Percentiles rank a stretch among this genome's conserved stretches.
Evolutionary conservation across 2,888 invertebrate species (phyloP).

Genomic region (Pycnomerus fuliginosus): DNA sequence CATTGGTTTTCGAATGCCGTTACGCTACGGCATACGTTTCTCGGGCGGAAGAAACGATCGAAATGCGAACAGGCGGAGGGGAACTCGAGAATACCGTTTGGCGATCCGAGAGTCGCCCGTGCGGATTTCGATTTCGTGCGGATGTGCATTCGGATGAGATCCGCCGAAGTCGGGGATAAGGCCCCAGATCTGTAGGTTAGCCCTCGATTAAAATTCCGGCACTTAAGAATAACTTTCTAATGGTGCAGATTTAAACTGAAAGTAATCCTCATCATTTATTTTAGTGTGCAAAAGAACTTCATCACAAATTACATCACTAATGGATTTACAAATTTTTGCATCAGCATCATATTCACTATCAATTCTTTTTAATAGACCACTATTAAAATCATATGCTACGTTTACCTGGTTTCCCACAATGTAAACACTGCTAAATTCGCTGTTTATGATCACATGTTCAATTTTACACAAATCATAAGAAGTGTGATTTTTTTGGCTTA

Average conservation of each 20-base stretch:
- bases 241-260: conserved; percentile 1
- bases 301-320: background rate
- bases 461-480: background rate
- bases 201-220: no score
- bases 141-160: no score
- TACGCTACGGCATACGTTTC: no score
- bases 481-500: conserved; percentile 1
- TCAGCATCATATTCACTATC: background rate
- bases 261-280: background rate
- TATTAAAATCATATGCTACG: background rate
- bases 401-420: background rate
- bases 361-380: background rate
- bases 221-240: no score
- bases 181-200: no score
- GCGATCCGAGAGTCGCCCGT: no score
- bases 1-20: no score
- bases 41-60: no score
- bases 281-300: background rate
- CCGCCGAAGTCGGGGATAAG: no score
- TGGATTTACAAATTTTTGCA: background rate
- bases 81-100: no score
- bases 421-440: background rate
- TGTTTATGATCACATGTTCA: conserved; percentile 4
- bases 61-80: no score
- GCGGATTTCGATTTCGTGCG: no score